Percentiles rank a stretch among this genome's conserved stretches.
Conservation (phyloP, 1,140 invertebrate species). For the Drosophila elegans region DNA sequence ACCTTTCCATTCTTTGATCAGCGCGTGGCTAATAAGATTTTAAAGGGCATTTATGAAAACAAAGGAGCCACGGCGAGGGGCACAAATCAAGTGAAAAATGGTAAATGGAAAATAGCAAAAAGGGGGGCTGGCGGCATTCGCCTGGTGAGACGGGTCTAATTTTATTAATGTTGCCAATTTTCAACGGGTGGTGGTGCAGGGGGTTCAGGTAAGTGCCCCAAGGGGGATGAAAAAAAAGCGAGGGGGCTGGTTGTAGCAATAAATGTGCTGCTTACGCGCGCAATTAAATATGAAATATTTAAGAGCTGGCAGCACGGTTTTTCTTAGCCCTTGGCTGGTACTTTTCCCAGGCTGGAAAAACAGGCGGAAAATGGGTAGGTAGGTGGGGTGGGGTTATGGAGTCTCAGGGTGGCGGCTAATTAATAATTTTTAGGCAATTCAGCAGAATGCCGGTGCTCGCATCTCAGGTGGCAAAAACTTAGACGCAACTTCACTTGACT, state of each 20-base stretch:
- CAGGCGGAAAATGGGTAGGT: neutral
- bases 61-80: neutral
- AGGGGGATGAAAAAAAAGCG: constrained; percentile 1
- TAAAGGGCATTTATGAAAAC: constrained; percentile 54
- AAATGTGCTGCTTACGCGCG: constrained; percentile 76
- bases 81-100: constrained; percentile 59
- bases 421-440: constrained; percentile 82
- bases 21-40: constrained; percentile 67
- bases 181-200: constrained; percentile 45
- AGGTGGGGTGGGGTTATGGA: too few relatives aligned
- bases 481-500: constrained; percentile 53
- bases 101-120: constrained; percentile 35
- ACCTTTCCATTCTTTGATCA: constrained; percentile 60
- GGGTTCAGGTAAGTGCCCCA: constrained; percentile 24
- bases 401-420: constrained; percentile 43
- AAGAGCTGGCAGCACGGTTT: constrained; percentile 41
- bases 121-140: neutral
- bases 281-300: constrained; percentile 83
- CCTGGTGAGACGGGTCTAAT: constrained; percentile 51
- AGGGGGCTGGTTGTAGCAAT: constrained; percentile 31
- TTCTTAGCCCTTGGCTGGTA: neutral
- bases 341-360: neutral
- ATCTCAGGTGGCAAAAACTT: constrained; percentile 56
- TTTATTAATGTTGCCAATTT: constrained; percentile 83
- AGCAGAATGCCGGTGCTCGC: constrained; percentile 46